Conservation (phyloP, 2,113 vertebrate genomes). For the Platysternon megacephalum region DNA sequence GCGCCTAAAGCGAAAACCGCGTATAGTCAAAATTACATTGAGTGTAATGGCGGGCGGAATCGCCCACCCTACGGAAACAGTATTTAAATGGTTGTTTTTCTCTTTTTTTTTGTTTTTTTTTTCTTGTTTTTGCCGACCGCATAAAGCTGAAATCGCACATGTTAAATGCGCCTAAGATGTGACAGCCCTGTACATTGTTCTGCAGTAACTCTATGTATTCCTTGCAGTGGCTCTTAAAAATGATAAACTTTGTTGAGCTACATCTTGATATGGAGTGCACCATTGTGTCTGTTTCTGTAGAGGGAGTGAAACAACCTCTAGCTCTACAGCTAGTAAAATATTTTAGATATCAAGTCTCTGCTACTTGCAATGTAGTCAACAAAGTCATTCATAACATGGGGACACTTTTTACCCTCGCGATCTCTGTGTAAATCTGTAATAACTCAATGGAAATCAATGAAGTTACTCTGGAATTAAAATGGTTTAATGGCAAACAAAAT, state of each 20-base stretch:
- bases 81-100: no score
- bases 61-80: no score
- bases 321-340: background rate
- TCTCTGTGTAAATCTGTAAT: background rate
- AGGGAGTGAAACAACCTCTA: background rate
- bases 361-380: background rate
- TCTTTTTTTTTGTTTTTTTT: no score
- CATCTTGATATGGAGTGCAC: background rate
- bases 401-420: background rate
- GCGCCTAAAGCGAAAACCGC: no score
- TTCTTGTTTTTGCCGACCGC: no score
- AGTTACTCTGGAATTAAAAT: background rate
- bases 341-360: background rate
- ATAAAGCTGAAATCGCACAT: no score
- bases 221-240: background rate
- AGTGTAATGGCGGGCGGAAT: no score
- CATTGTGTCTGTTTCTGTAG: background rate
- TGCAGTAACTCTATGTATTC: background rate
- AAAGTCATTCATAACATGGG: background rate
- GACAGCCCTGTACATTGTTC: no score
- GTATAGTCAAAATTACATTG: no score
- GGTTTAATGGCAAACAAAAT: fast-evolving
- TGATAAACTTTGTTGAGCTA: fast-evolving
- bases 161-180: no score
- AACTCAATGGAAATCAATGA: background rate